Percentiles rank a stretch among this genome's conserved stretches.
These are phyloP conservation scores for Nylanderia fulva DNA, from an alignment of 1,140 invertebrate species.

Conservation along the genomic window DNA sequence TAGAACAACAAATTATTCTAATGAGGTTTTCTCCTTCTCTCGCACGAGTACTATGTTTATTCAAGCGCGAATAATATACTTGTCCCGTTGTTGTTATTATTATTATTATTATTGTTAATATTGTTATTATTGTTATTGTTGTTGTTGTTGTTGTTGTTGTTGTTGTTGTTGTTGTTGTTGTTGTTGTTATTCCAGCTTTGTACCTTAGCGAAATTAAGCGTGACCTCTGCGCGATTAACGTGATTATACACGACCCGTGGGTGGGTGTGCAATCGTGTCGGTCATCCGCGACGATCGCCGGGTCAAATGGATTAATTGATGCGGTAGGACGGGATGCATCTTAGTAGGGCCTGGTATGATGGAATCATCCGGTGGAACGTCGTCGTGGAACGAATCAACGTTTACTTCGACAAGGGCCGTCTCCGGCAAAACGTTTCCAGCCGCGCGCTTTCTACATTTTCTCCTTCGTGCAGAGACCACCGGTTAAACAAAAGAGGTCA, in stretches of 20 bases:
- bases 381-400: background rate
- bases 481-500: conserved; percentile 7
- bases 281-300: conserved; percentile 77
- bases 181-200: background rate
- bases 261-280: conserved; percentile 77
- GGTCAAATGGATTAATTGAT: conserved; percentile 84
- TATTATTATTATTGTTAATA: too few species aligned
- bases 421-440: background rate
- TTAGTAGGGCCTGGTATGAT: conserved; percentile 28
- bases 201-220: conserved; percentile 51
- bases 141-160: too few species aligned
- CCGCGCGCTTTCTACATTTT: background rate
- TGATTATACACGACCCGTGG: conserved; percentile 79
- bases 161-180: too few species aligned
- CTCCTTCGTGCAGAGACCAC: background rate
- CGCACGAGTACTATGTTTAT: background rate
- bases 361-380: conserved; percentile 43
- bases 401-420: conserved; percentile 21
- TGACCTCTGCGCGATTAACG: conserved; percentile 66
- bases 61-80: background rate
- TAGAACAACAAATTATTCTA: background rate
- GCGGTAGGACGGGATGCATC: conserved; percentile 60
- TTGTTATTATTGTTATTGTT: too few species aligned
- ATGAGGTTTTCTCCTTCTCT: background rate
- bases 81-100: too few species aligned